These are phyloP conservation scores for Gymnocheta viridis DNA, from an alignment of 2,888 invertebrate genomes.

Conservation along the genomic window DNA sequence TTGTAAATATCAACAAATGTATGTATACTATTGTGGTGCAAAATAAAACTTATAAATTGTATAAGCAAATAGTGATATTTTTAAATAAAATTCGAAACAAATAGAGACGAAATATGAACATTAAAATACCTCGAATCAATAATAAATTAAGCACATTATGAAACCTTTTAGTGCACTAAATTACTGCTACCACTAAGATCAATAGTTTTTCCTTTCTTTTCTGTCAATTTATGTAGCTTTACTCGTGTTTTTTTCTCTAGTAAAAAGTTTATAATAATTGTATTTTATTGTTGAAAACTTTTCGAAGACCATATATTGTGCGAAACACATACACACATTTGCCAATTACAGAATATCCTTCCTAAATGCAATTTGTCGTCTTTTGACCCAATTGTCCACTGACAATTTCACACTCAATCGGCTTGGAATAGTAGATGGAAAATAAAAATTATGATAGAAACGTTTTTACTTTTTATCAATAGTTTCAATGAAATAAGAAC, in stretches of 20 bases:
- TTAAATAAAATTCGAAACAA: too few relatives aligned
- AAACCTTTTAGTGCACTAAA: too few relatives aligned
- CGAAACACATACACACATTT: slow-evolving; percentile 44
- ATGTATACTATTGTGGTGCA: not conserved
- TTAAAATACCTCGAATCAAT: too few relatives aligned
- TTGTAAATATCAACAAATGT: not conserved
- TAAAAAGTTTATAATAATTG: slow-evolving; percentile 54
- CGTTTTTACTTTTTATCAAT: slow-evolving; percentile 50
- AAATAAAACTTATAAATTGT: not conserved
- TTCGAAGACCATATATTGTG: slow-evolving; percentile 38
- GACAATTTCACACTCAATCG: slow-evolving; percentile 68
- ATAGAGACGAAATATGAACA: too few relatives aligned
- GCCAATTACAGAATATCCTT: slow-evolving; percentile 64
- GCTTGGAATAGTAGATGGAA: slow-evolving; percentile 50
- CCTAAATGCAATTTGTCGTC: slow-evolving; percentile 65
- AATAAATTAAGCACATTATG: too few relatives aligned
- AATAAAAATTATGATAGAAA: slow-evolving; percentile 58
- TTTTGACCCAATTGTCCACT: slow-evolving; percentile 66
- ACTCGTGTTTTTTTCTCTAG: not conserved
- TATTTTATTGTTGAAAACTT: slow-evolving; percentile 58
- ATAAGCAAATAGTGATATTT: not conserved
- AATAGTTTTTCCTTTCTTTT: not conserved
- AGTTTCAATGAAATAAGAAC: slow-evolving; percentile 31
- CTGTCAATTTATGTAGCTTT: not conserved
- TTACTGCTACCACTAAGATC: not conserved